A percentile compares a stretch with the other conserved stretches of the same genome.
Conservation (phyloP, 2,888 invertebrate species). For the Eledone cirrhosa region DNA sequence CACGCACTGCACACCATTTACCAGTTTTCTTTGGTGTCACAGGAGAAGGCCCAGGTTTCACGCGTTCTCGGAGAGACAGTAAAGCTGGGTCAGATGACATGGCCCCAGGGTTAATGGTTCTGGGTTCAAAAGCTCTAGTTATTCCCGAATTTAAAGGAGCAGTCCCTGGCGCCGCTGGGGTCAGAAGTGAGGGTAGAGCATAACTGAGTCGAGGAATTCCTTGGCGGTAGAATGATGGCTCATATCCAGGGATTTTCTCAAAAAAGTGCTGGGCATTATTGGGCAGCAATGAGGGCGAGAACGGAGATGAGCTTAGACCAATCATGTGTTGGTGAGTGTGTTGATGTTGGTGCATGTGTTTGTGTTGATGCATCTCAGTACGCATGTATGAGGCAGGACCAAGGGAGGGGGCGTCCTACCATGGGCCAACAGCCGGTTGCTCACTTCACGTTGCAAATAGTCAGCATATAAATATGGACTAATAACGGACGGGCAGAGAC, state of each 20-base stretch:
- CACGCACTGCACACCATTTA: slow-evolving; percentile 99
- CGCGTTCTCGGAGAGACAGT: slow-evolving; percentile 24
- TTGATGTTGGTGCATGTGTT: slow-evolving; percentile 55
- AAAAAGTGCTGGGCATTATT: slow-evolving; percentile 46
- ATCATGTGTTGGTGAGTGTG: slow-evolving; percentile 39
- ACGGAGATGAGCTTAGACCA: slow-evolving; percentile 41
- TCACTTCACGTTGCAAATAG: slow-evolving; percentile 55
- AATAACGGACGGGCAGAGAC: slow-evolving; percentile 16
- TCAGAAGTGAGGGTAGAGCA: slow-evolving; percentile 48
- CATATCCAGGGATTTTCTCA: slow-evolving; percentile 22
- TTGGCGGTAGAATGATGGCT: slow-evolving; percentile 28
- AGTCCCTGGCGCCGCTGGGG: slow-evolving; percentile 43
- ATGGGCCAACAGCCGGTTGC: slow-evolving; percentile 53
- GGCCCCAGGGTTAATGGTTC: slow-evolving; percentile 33
- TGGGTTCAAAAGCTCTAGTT: slow-evolving; percentile 61
- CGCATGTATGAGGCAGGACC: slow-evolving; percentile 45
- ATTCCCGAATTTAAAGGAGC: slow-evolving; percentile 50
- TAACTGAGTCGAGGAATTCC: slow-evolving; percentile 44
- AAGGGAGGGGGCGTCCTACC: slow-evolving; percentile 40
- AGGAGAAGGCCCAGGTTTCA: slow-evolving; percentile 22
- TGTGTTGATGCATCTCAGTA: slow-evolving; percentile 50
- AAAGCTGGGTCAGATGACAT: slow-evolving; percentile 21
- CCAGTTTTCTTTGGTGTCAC: slow-evolving; percentile 66
- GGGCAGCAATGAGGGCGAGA: slow-evolving; percentile 44
- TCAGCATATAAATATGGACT: slow-evolving; percentile 36